Evolutionary conservation across 2,888 invertebrate genomes (phyloP).

Genomic region (Agriopis leucophaearia): DNA sequence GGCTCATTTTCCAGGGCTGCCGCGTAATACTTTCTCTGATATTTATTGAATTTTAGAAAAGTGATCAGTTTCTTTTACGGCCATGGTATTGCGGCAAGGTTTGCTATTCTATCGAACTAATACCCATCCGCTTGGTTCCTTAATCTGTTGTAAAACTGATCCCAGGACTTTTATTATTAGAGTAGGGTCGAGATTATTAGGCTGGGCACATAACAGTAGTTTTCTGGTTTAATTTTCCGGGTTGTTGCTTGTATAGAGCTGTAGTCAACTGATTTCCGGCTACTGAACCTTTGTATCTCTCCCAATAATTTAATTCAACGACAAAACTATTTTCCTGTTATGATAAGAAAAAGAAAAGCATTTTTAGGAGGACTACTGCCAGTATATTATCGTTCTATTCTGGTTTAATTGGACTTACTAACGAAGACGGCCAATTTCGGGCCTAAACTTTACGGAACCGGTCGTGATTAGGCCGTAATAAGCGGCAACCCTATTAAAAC

Average conservation of each 20-base stretch:
- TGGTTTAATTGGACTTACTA: background rate
- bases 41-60: slow-evolving; percentile 50
- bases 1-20: slow-evolving; percentile 50
- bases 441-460: slow-evolving; percentile 16
- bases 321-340: slow-evolving; percentile 8
- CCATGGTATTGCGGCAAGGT: slow-evolving; percentile 20
- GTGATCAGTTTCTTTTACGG: slow-evolving; percentile 22
- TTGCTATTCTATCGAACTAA: slow-evolving; percentile 25
- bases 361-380: background rate
- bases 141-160: slow-evolving; percentile 19
- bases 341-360: slow-evolving; percentile 11
- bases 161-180: slow-evolving; percentile 18
- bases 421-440: slow-evolving; percentile 11
- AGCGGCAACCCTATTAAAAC: slow-evolving; percentile 42
- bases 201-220: slow-evolving; percentile 3
- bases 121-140: slow-evolving; percentile 21
- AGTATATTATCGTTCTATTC: background rate
- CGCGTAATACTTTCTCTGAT: slow-evolving; percentile 43
- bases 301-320: slow-evolving; percentile 10
- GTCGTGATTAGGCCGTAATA: slow-evolving; percentile 33
- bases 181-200: slow-evolving; percentile 19
- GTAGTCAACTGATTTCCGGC: slow-evolving; percentile 5
- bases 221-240: slow-evolving; percentile 31
- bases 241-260: slow-evolving; percentile 20
- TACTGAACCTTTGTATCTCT: slow-evolving; percentile 2